Percentiles rank a stretch among this genome's conserved stretches.
These are phyloP conservation scores for Bombyx mandarina DNA, from an alignment of 1,140 invertebrate genomes.

Conservation along the genomic window DNA sequence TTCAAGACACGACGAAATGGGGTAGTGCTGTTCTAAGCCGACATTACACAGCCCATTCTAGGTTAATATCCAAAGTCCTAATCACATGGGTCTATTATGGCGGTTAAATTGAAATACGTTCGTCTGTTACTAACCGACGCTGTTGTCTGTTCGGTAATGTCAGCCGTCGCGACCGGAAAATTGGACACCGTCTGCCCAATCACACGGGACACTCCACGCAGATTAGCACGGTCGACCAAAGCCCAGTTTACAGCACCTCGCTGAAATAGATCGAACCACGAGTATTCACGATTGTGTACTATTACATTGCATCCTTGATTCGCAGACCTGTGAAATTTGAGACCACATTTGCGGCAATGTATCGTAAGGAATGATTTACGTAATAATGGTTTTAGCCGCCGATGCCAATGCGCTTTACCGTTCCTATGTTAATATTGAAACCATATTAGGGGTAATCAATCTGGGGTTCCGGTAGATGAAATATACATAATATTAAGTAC, in stretches of 20 bases:
- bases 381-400: too few relatives aligned
- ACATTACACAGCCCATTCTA: too few relatives aligned
- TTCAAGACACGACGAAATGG: too few relatives aligned
- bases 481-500: too few relatives aligned
- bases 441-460: slow-evolving; percentile 30
- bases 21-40: too few relatives aligned
- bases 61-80: slow-evolving; percentile 16
- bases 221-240: slow-evolving; percentile 58
- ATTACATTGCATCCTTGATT: too few relatives aligned
- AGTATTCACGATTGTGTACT: slow-evolving; percentile 45
- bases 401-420: slow-evolving; percentile 33
- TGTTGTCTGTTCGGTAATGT: slow-evolving; percentile 52
- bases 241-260: slow-evolving; percentile 28
- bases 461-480: too few relatives aligned
- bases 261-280: slow-evolving; percentile 17
- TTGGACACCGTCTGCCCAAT: slow-evolving; percentile 66
- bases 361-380: too few relatives aligned
- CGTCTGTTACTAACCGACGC: slow-evolving; percentile 33
- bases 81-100: neutral
- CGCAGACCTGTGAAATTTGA: too few relatives aligned
- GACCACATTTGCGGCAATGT: too few relatives aligned
- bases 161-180: slow-evolving; percentile 58
- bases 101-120: slow-evolving; percentile 27
- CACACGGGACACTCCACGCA: slow-evolving; percentile 65
- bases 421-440: slow-evolving; percentile 37